Percentiles rank a stretch among this genome's conserved stretches.
phyloP scores from a whole-genome alignment of 2,888 invertebrate genomes.

The Phyllotreta striolata region DNA sequence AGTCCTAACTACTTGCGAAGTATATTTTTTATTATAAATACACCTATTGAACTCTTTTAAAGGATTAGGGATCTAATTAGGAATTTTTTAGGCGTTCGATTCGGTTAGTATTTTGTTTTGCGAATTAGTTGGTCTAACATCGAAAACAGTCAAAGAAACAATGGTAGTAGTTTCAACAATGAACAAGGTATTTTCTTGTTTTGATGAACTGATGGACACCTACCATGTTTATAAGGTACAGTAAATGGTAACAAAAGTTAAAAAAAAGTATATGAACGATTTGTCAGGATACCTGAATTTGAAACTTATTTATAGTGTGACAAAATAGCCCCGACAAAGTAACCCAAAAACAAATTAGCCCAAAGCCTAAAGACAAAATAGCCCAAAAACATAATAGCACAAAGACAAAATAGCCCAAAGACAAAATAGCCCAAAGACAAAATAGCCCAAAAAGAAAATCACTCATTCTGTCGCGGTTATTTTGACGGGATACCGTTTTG shows the following conservation, averaged over 20 bases:
- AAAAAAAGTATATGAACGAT: no score
- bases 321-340: no score
- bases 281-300: no score
- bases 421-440: not conserved
- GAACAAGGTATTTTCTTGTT: conserved; percentile 83
- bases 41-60: conserved; percentile 4
- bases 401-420: no score
- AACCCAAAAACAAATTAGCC: no score
- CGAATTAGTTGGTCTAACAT: conserved; percentile 68
- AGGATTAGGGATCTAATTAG: not conserved
- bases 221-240: conserved; percentile 84
- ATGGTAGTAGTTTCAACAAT: conserved; percentile 83
- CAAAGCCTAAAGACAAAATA: no score
- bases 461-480: conserved; percentile 1
- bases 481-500: conserved; percentile 25
- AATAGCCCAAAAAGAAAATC: no score
- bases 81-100: conserved; percentile 71
- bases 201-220: conserved; percentile 82
- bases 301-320: no score
- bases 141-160: conserved; percentile 66
- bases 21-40: conserved; percentile 43
- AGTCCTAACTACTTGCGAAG: conserved; percentile 78
- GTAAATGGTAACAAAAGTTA: no score
- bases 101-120: conserved; percentile 80
- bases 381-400: no score